Percentiles rank a stretch among this genome's conserved stretches.
Conservation (phyloP, 2,888 invertebrate genomes). For the Alloplasta piceator region DNA sequence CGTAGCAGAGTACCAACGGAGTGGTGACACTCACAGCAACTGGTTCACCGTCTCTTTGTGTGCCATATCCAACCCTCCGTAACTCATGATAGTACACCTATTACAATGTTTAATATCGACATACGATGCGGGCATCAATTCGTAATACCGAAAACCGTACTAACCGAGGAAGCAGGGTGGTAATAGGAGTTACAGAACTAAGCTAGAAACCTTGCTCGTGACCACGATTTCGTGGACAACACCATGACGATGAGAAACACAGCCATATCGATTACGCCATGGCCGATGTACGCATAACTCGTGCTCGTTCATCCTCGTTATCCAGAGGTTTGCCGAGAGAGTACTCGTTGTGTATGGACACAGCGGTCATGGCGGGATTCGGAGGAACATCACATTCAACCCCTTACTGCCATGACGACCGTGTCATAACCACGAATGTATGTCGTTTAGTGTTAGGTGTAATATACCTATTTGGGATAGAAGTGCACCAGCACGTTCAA, state of each 20-base stretch:
- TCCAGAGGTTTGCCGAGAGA: constrained; percentile 13
- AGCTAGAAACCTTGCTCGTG: neutral
- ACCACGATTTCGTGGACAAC: neutral
- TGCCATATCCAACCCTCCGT: constrained; percentile 3
- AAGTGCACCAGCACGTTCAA: constrained; percentile 45
- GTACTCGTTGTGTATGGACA: constrained; percentile 14
- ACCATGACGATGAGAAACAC: constrained; percentile 14
- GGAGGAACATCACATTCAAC: constrained; percentile 39
- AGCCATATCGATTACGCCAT: constrained; percentile 16
- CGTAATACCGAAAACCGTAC: neutral
- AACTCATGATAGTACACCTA: neutral
- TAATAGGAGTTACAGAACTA: neutral
- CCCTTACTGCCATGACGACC: constrained; percentile 29
- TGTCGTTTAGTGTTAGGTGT: constrained; percentile 23
- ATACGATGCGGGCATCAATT: neutral
- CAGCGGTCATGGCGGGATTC: constrained; percentile 34
- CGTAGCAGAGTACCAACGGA: neutral
- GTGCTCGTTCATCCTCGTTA: constrained; percentile 36
- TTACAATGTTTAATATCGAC: constrained; percentile 14
- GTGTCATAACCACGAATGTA: constrained; percentile 23
- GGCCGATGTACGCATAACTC: constrained; percentile 32
- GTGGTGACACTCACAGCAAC: neutral
- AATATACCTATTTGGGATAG: constrained; percentile 17
- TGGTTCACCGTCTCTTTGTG: neutral
- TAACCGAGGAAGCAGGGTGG: neutral